Conservation (phyloP, 2,113 vertebrate genomes). For the Morone saxatilis region DNA sequence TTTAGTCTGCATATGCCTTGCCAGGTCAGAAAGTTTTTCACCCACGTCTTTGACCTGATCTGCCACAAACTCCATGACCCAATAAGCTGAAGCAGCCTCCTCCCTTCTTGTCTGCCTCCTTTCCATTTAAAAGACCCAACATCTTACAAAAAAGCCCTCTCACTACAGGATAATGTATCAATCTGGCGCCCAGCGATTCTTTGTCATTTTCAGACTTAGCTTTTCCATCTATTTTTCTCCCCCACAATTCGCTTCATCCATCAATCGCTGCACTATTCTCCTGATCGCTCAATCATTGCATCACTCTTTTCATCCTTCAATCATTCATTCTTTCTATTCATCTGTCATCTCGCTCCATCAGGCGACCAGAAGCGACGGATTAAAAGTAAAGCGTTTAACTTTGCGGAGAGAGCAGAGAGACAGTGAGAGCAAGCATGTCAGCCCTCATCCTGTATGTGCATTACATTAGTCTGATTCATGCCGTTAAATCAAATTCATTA, state of each 20-base stretch:
- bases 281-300: conserved; percentile 66
- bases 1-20: conserved; percentile 33
- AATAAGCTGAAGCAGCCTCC: conserved; percentile 62
- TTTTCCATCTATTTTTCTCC: conserved; percentile 50
- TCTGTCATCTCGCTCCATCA: conserved; percentile 42
- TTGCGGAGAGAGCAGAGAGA: conserved; percentile 6
- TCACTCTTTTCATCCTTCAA: conserved; percentile 60
- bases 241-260: conserved; percentile 55
- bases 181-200: conserved; percentile 58
- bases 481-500: conserved; percentile 38
- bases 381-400: conserved; percentile 26
- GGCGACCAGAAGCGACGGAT: conserved; percentile 4
- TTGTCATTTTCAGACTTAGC: conserved; percentile 64
- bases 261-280: conserved; percentile 46
- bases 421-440: not conserved
- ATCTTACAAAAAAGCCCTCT: not conserved
- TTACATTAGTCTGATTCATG: conserved; percentile 15
- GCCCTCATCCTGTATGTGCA: conserved; percentile 10
- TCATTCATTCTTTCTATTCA: conserved; percentile 50
- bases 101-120: conserved; percentile 58
- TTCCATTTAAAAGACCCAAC: conserved; percentile 51
- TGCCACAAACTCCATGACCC: conserved; percentile 78
- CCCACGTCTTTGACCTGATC: conserved; percentile 73
- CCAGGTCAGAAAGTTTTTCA: conserved; percentile 65
- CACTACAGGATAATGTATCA: conserved; percentile 60